Base-by-base conservation (phyloP, 2,113 vertebrate genomes). In the Rutilus rutilus region DNA sequence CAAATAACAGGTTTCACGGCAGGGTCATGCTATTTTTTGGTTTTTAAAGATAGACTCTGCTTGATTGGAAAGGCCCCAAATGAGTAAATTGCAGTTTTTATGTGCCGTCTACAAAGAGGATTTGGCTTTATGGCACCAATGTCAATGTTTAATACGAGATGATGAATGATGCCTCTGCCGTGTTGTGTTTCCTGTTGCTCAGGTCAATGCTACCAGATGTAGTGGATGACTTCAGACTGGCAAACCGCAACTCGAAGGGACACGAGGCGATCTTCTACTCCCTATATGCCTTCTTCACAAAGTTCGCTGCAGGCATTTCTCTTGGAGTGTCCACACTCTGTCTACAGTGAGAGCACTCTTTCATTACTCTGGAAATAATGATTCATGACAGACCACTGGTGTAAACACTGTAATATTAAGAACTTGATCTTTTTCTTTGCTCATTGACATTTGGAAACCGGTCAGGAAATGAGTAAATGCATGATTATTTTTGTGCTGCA, bases 201-300 rank as follows among this genome's bases (percentile, higher is more conserved):
- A 99, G 98, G 97, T 99, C 98, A 4, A 99, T 99, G 97, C 92
- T 99, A 86, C 97, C 98, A 23, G 98, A 99, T 50, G 96, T 99
- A 87, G 96, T 99, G 64, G 97, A 99, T 87, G 95, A 97, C 90
- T 99, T 98, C 92, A 94, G 97, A 85, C 89, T 95, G 92, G 94
- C 92, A 86, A 97, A 98, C 90, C 96, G 94, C 76, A 93, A 91
- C 82, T 93, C 78, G 0, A 96, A 94, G 77, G 96, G 97, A 80
- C 94, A 97, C 5, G 98, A 99, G 93, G 97, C 98, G 83, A 98
- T 99, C 92, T 99, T 99, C 94, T 99, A 99, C 91, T 97, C 98
- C 0, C 98, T 98, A 88, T 99, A 97, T 0, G 96, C 98, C 84
- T 99, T 99, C 92, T 97, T 98, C 92, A 97, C 96, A 73, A 99